A percentile compares a stretch with the other conserved stretches of the same genome.
Evolutionary conservation across 1,140 invertebrate species (phyloP).

Genomic region (Drosophila baimaii): DNA sequence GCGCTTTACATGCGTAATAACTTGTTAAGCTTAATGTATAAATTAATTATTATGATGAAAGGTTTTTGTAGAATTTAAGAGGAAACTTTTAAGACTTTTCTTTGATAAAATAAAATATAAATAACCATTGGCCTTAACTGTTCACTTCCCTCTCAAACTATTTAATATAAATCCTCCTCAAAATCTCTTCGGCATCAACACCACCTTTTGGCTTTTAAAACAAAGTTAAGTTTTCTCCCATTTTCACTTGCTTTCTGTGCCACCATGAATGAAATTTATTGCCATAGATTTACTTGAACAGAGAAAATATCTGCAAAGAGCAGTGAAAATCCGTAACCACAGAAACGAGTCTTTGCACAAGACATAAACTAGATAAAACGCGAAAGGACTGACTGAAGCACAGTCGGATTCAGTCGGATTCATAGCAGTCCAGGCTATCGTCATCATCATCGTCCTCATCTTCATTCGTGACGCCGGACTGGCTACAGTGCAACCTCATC

Average conservation of each 20-base stretch:
- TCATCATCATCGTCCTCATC: not conserved
- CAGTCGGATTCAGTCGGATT: not conserved
- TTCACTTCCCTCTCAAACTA: too few relatives aligned
- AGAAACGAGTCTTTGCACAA: slow-evolving; percentile 10
- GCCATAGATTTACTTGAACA: slow-evolving; percentile 25
- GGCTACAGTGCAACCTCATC: too few relatives aligned
- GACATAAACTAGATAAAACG: slow-evolving; percentile 26
- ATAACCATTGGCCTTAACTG: too few relatives aligned
- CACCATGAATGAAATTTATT: slow-evolving; percentile 4
- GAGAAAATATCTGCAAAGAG: not conserved
- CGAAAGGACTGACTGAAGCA: slow-evolving; percentile 8
- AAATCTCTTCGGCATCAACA: not conserved
- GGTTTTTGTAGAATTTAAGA: not conserved
- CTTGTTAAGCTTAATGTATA: not conserved
- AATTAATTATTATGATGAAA: slow-evolving; percentile 8
- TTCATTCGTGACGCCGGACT: too few relatives aligned
- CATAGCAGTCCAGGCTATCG: not conserved
- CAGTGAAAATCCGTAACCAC: not conserved
- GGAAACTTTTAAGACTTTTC: not conserved
- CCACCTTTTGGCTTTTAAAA: not conserved
- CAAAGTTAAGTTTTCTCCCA: not conserved
- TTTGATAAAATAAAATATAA: not conserved
- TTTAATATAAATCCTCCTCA: not conserved
- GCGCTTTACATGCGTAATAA: slow-evolving; percentile 22
- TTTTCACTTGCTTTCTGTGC: not conserved